These are phyloP conservation scores for Mizuhopecten yessoensis DNA, from an alignment of 1,140 invertebrate species.

Conservation along the genomic window DNA sequence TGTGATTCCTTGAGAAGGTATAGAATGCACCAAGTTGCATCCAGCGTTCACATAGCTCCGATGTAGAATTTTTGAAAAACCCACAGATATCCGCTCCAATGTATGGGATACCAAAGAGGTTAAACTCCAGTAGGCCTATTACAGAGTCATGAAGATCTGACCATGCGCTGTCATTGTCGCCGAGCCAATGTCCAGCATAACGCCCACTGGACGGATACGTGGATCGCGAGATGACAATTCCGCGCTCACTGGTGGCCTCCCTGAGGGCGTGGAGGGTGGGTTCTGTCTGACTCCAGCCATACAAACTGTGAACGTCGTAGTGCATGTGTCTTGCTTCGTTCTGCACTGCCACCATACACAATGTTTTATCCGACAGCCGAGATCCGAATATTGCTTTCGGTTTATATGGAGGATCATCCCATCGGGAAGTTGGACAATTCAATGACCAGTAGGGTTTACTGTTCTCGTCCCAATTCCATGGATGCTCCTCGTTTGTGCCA, in stretches of 20 bases:
- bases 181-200: slow-evolving; percentile 94
- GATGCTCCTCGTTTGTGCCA: slow-evolving; percentile 79
- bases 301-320: slow-evolving; percentile 81
- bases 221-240: slow-evolving; percentile 92
- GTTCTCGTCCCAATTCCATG: slow-evolving; percentile 80
- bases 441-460: slow-evolving; percentile 70
- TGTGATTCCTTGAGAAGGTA: slow-evolving; percentile 79
- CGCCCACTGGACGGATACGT: slow-evolving; percentile 91
- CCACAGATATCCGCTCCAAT: slow-evolving; percentile 79
- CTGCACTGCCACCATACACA: slow-evolving; percentile 79
- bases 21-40: slow-evolving; percentile 81
- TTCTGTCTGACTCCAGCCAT: slow-evolving; percentile 78
- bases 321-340: slow-evolving; percentile 68
- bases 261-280: slow-evolving; percentile 70
- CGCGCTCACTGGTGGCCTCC: slow-evolving; percentile 83
- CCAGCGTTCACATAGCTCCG: slow-evolving; percentile 77
- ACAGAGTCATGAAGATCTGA: slow-evolving; percentile 70
- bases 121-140: slow-evolving; percentile 76
- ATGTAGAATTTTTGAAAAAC: slow-evolving; percentile 70
- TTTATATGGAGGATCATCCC: slow-evolving; percentile 79
- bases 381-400: slow-evolving; percentile 64
- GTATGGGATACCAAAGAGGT: slow-evolving; percentile 77
- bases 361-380: slow-evolving; percentile 77
- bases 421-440: slow-evolving; percentile 68
- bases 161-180: slow-evolving; percentile 82